Conservation (phyloP, 2,888 invertebrate genomes). For the Agrotis ipsilon region DNA sequence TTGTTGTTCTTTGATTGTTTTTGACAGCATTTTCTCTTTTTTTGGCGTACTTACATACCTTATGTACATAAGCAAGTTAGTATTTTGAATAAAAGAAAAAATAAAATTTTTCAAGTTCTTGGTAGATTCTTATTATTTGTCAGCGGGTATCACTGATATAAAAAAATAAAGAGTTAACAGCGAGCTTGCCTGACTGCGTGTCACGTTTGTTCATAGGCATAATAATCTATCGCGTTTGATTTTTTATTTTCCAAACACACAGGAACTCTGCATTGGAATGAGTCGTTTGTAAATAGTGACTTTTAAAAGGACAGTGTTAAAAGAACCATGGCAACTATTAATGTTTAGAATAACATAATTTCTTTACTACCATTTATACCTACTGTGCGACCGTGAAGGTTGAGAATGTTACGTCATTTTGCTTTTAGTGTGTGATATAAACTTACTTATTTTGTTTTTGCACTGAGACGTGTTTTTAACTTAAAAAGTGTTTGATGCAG, state of each 20-base stretch:
- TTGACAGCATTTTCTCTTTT: too few species aligned
- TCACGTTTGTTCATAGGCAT: conserved; percentile 88
- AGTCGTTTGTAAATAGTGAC: conserved; percentile 74
- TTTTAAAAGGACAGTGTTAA: conserved; percentile 67
- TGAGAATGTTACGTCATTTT: conserved; percentile 91
- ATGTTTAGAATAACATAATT: conserved; percentile 64
- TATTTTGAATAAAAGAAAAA: background rate
- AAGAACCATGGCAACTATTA: conserved; percentile 66
- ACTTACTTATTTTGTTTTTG: conserved; percentile 80
- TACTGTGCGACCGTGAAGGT: conserved; percentile 91
- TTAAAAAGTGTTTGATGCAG: conserved; percentile 72
- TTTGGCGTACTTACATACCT: too few species aligned
- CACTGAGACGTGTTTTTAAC: conserved; percentile 79
- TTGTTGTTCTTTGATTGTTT: too few species aligned
- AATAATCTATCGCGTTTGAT: conserved; percentile 84
- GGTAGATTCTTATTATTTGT: conserved; percentile 40
- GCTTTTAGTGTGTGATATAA: conserved; percentile 86
- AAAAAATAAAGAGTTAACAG: conserved; percentile 74
- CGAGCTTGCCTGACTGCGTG: conserved; percentile 90
- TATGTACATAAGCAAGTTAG: too few species aligned
- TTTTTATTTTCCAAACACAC: conserved; percentile 77
- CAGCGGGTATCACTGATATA: conserved; percentile 63
- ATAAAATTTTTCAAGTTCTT: background rate
- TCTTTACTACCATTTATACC: conserved; percentile 79
- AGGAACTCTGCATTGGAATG: conserved; percentile 70